Percentiles rank a stretch among this genome's conserved stretches.
Evolutionary conservation across 1,140 invertebrate species (phyloP).

Genomic region (Macrobrachium nipponense): DNA sequence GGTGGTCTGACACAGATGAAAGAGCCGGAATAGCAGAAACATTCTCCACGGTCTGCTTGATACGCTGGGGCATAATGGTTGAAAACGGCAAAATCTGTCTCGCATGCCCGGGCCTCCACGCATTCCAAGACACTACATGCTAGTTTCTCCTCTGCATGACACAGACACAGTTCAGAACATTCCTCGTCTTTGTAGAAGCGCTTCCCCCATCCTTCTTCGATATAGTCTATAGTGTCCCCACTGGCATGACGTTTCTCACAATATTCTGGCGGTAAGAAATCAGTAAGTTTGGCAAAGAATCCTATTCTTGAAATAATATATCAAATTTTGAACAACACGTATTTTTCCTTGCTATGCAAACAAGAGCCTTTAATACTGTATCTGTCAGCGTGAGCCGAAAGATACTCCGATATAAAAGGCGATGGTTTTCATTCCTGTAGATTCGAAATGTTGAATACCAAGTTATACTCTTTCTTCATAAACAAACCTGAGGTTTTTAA

Average conservation of each 20-base stretch:
- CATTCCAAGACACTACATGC: constrained; percentile 85
- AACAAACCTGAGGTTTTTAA: too few species aligned
- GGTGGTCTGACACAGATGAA: constrained; percentile 92
- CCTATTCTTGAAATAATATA: neutral
- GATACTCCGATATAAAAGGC: too few species aligned
- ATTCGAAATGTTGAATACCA: too few species aligned
- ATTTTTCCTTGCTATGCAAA: too few species aligned
- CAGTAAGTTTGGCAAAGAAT: neutral
- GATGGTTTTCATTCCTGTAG: too few species aligned
- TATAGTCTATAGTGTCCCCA: constrained; percentile 48
- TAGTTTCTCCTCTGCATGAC: constrained; percentile 79
- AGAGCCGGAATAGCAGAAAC: constrained; percentile 88
- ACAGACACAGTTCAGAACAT: constrained; percentile 85
- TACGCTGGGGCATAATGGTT: constrained; percentile 89
- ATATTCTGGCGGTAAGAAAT: constrained; percentile 39
- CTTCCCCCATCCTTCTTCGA: constrained; percentile 57
- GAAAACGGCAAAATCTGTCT: constrained; percentile 84
- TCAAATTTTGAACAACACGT: too few species aligned
- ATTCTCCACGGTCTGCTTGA: constrained; percentile 86
- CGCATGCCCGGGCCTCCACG: constrained; percentile 84
- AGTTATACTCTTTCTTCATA: too few species aligned
- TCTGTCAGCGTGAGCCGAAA: too few species aligned
- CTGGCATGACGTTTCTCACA: constrained; percentile 51
- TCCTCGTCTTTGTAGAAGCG: constrained; percentile 83
- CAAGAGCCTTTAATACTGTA: too few species aligned